Percentiles rank a stretch among this genome's conserved stretches.
These are phyloP conservation scores for Chaenocephalus aceratus DNA, from an alignment of 2,113 vertebrate genomes.

Conservation along the genomic window DNA sequence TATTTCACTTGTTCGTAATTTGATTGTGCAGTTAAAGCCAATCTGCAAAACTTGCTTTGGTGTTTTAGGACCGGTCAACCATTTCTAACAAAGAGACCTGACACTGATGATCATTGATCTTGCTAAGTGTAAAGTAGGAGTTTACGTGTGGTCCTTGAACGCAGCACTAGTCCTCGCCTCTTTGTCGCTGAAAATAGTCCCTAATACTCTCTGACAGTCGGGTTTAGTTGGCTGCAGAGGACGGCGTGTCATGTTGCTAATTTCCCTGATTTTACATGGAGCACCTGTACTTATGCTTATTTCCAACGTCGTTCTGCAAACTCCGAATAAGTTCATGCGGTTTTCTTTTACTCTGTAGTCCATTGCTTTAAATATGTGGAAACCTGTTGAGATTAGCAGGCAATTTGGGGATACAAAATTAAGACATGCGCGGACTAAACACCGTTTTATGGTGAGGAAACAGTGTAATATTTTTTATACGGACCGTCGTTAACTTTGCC, in stretches of 20 bases:
- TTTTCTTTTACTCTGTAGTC: not conserved
- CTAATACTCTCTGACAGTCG: slow-evolving; percentile 57
- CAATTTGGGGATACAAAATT: not conserved
- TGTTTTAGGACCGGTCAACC: not conserved
- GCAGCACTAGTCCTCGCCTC: slow-evolving; percentile 66
- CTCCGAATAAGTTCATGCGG: not conserved
- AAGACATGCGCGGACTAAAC: not conserved
- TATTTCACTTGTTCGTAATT: not conserved
- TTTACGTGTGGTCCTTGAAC: slow-evolving; percentile 65
- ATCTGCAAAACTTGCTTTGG: not conserved
- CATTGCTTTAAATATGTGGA: not conserved
- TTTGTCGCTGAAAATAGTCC: slow-evolving; percentile 40
- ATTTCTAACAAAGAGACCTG: not conserved
- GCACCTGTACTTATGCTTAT: slow-evolving; percentile 35
- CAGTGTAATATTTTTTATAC: not conserved
- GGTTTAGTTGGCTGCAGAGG: slow-evolving; percentile 20
- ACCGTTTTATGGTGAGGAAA: not conserved
- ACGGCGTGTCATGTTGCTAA: slow-evolving; percentile 27
- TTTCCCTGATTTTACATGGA: slow-evolving; percentile 29
- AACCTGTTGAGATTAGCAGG: not conserved
- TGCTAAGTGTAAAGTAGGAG: not conserved
- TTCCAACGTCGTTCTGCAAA: not conserved
- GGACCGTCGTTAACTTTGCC: not conserved
- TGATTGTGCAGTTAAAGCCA: not conserved
- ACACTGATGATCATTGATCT: not conserved